phyloP scores from a whole-genome alignment of 2,888 invertebrate species.

The Philonicus albiceps region DNA sequence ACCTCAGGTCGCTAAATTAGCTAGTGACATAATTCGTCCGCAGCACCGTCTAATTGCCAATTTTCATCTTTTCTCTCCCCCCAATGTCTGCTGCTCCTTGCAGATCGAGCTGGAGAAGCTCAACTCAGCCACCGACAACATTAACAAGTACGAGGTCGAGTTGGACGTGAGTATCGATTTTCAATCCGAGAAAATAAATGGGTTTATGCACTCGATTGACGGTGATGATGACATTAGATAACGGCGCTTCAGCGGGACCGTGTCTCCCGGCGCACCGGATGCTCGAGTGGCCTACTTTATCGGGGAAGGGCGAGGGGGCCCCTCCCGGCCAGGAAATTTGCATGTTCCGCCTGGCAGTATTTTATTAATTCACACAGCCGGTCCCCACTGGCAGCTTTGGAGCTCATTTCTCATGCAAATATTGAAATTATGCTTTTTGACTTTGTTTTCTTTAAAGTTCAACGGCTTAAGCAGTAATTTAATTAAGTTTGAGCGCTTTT shows the following conservation, averaged over 20 bases:
- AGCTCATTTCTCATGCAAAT: not conserved
- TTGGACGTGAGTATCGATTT: slow-evolving; percentile 71
- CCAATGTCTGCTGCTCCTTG: slow-evolving; percentile 18
- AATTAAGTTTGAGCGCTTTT: not conserved
- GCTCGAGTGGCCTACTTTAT: not conserved
- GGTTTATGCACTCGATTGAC: slow-evolving; percentile 27
- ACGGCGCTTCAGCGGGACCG: not conserved
- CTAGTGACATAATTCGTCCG: not conserved
- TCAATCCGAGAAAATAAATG: not conserved
- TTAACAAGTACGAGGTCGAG: slow-evolving; percentile 89
- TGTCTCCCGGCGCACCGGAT: not conserved
- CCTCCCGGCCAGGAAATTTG: not conserved
- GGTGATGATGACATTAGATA: slow-evolving; percentile 31
- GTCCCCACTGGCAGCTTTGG: not conserved
- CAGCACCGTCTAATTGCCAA: not conserved
- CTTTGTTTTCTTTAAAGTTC: not conserved
- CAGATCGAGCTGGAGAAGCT: slow-evolving; percentile 87
- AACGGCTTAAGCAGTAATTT: not conserved
- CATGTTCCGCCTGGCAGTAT: not conserved
- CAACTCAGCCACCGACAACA: slow-evolving; percentile 91
- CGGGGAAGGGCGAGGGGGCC: too few species aligned
- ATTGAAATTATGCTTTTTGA: not conserved
- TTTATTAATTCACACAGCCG: not conserved
- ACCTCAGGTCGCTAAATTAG: not conserved
- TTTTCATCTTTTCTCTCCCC: slow-evolving; percentile 49